Base-by-base conservation (phyloP, 2,113 vertebrate species). In the Onychostruthus taczanowskii region DNA sequence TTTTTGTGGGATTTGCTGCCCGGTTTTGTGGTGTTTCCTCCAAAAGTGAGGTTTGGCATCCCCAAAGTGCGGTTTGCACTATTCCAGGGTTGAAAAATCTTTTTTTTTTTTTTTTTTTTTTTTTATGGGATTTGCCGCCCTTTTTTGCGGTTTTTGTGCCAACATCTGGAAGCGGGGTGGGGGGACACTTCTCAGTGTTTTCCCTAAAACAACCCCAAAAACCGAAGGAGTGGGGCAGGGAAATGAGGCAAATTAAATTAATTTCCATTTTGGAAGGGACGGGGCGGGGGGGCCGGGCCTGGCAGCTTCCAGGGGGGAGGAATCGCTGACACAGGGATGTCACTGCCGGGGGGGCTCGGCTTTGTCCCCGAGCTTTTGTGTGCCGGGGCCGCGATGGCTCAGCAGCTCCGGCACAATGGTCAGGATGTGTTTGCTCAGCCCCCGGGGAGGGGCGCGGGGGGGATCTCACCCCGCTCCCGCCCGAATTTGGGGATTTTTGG, bases 331-430 rank as follows among this genome's bases (percentile, higher is more conserved):
- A 1, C 83, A 90, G 92, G 56, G 86, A 58, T 19, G 86, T 59
- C 46, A 6, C 2, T 33, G 88, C 92, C 90, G 56, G 81, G 50
- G 80, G 63, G 64, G 84, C 92, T 93, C 87, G 67, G 88, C 49
- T 20, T 5, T 78, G 73, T 85, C 78, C 82, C 72, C 90, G 87
- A 58, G 16, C 90, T 85, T 96, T 96, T 96, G 95, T 91, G 22
- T 1, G 47, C 2, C 44, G 0, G 63, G 88, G 77, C 80, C 2
- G 10, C 55, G 81, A 94, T 96, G 90, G 95, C 95, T 95, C 95
- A 96, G 92, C 95, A 96, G 90, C 50, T 93, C 39, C 16, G 3
- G 35, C 8, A 96, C 95, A 96, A 96, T 87, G 92, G 14, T 37
- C 37, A 37, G 81, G 14, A 59, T 93, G 92, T 93, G 92, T 84